Conservation (phyloP, 2,888 invertebrate genomes). For the Scaptomyza polygonia region DNA sequence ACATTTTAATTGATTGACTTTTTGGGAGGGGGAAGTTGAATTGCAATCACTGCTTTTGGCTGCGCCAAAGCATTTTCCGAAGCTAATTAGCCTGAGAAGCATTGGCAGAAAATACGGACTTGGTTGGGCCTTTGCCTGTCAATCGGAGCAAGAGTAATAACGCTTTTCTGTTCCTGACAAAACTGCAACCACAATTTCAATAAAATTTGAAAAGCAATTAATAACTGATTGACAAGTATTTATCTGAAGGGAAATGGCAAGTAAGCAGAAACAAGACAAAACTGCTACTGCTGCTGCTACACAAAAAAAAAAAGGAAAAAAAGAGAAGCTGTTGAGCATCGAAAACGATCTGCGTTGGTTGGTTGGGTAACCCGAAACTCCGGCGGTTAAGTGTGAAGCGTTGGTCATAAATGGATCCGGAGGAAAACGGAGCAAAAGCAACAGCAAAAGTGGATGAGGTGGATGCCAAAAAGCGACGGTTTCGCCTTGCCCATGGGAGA, state of each 20-base stretch:
- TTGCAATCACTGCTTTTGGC: slow-evolving; percentile 21
- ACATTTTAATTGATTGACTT: slow-evolving; percentile 22
- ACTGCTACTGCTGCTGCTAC: slow-evolving; percentile 7
- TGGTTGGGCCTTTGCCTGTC: slow-evolving; percentile 37
- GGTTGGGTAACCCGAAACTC: slow-evolving; percentile 41
- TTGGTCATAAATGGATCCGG: slow-evolving; percentile 58
- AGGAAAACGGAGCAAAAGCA: slow-evolving; percentile 6
- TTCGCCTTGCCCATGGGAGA: slow-evolving; percentile 45
- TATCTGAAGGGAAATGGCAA: slow-evolving; percentile 60
- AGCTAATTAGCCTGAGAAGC: slow-evolving; percentile 45
- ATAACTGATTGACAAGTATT: slow-evolving; percentile 83
- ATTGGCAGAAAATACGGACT: background rate
- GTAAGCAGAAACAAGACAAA: slow-evolving; percentile 16
- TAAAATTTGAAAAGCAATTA: slow-evolving; percentile 82
- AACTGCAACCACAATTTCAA: slow-evolving; percentile 72
- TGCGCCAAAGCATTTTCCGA: background rate
- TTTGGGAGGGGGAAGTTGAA: slow-evolving; percentile 3
- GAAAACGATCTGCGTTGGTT: background rate
- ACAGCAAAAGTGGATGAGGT: slow-evolving; percentile 8
- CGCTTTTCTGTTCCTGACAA: slow-evolving; percentile 2
- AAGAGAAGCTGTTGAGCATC: slow-evolving; percentile 17
- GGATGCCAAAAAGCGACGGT: slow-evolving; percentile 24
- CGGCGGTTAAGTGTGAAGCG: slow-evolving; percentile 58
- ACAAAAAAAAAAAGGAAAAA: slow-evolving; percentile 19
- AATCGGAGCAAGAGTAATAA: slow-evolving; percentile 27